Conservation (phyloP, 2,113 vertebrate genomes). For the Hipposideros armiger region DNA sequence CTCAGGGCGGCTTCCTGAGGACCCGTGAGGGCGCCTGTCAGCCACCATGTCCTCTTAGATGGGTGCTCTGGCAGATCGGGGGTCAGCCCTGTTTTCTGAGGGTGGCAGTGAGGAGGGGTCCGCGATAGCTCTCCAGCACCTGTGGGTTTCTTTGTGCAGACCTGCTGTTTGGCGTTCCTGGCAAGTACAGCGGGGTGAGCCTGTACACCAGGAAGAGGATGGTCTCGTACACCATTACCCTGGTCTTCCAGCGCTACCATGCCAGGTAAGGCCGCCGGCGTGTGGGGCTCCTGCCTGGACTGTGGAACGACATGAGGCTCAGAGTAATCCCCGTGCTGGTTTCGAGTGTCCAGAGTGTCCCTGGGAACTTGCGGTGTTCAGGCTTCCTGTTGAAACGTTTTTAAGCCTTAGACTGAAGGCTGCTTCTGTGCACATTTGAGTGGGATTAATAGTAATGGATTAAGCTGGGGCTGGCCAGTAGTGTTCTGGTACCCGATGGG, state of each 20-base stretch:
- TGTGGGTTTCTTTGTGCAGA: constrained; percentile 87
- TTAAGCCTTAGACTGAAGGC: background rate
- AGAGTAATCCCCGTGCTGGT: too few species aligned
- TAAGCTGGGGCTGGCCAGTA: background rate
- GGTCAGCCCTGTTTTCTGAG: background rate
- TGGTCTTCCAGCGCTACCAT: constrained; percentile 94
- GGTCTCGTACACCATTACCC: constrained; percentile 94
- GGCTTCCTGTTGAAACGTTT: background rate
- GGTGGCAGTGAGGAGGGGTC: background rate
- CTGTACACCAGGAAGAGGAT: constrained; percentile 92
- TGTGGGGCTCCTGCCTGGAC: background rate
- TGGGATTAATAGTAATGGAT: background rate
- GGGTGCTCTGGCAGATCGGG: background rate
- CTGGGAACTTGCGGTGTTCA: background rate
- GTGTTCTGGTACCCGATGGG: background rate
- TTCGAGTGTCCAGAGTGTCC: background rate
- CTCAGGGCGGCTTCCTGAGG: background rate
- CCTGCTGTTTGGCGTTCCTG: constrained; percentile 95
- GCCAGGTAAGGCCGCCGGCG: constrained; percentile 88
- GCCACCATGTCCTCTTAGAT: background rate
- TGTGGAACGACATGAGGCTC: background rate
- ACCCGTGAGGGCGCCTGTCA: background rate
- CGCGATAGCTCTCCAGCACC: background rate
- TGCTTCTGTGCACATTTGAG: rapidly evolving
- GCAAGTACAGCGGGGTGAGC: constrained; percentile 94